phyloP scores from a whole-genome alignment of 2,113 vertebrate genomes.

The Salminus brasiliensis region DNA sequence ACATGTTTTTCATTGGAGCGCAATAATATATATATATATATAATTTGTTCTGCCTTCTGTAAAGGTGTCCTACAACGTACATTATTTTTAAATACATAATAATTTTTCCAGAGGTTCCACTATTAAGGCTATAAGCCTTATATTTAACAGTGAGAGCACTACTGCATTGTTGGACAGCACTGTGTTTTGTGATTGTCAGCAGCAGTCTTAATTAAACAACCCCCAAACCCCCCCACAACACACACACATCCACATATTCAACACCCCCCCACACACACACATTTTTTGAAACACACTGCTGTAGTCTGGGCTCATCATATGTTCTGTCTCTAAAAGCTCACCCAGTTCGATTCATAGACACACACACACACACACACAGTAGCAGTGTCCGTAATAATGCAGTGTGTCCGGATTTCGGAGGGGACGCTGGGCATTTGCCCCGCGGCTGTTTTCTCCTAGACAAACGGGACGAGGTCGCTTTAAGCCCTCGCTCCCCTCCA shows the following conservation, averaged over 20 bases:
- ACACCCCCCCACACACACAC: not conserved
- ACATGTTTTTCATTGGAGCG: too few relatives aligned
- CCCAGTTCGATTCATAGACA: not conserved
- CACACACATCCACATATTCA: not conserved
- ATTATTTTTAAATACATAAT: too few relatives aligned
- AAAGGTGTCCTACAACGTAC: too few relatives aligned
- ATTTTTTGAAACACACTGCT: constrained; percentile 2
- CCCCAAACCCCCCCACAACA: not conserved
- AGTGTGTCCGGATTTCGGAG: constrained; percentile 49
- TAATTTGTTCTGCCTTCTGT: too few relatives aligned
- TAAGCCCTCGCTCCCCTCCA: constrained; percentile 50
- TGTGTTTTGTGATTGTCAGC: not conserved
- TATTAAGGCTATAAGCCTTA: too few relatives aligned
- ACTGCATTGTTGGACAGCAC: not conserved
- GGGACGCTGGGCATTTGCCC: constrained; percentile 51
- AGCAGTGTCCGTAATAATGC: constrained; percentile 27
- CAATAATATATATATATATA: too few relatives aligned
- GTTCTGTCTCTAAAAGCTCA: constrained; percentile 2
- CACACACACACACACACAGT: too few relatives aligned
- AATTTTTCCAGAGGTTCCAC: too few relatives aligned
- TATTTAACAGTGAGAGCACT: not conserved
- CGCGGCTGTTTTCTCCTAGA: constrained; percentile 20
- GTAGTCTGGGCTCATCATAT: constrained; percentile 12
- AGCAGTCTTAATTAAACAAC: constrained; percentile 19
- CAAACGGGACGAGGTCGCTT: constrained; percentile 47